Percentiles rank a stretch among this genome's conserved stretches.
phyloP scores from a whole-genome alignment of 2,797 vertebrate genomes.

The Echeneis naucrates region DNA sequence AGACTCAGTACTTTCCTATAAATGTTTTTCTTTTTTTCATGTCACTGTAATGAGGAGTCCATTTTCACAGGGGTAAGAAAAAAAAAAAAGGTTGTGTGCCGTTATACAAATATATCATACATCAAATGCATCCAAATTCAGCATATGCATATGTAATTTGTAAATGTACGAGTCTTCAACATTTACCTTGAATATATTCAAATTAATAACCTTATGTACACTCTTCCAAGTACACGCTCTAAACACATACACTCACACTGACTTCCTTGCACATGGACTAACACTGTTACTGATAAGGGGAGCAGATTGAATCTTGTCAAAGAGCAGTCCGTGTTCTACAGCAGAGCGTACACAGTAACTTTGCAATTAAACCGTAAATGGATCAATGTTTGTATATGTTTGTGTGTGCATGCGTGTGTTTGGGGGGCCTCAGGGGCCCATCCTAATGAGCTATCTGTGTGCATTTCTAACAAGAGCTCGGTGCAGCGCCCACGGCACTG shows the following conservation, averaged over 20 bases:
- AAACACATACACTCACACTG: conserved; percentile 22
- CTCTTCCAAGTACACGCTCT: conserved; percentile 17
- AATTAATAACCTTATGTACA: conserved; percentile 42
- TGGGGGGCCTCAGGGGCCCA: conserved; percentile 82
- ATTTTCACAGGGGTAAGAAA: conserved; percentile 28
- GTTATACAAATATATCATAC: conserved; percentile 59
- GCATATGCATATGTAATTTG: conserved; percentile 32
- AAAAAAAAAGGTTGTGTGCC: conserved; percentile 40
- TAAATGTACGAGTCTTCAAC: conserved; percentile 47
- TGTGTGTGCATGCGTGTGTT: conserved; percentile 75
- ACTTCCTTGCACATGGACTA: conserved; percentile 29
- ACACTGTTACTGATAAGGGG: conserved; percentile 45
- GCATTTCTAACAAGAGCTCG: conserved; percentile 85
- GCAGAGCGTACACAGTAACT: conserved; percentile 55
- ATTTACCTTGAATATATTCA: conserved; percentile 55
- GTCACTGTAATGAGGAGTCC: conserved; percentile 42
- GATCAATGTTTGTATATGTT: conserved; percentile 82
- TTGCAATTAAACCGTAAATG: conserved; percentile 82
- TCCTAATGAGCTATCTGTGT: conserved; percentile 89
- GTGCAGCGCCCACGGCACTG: conserved; percentile 85
- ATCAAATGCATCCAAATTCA: conserved; percentile 27
- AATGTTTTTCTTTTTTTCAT: not conserved
- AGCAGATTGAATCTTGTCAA: conserved; percentile 63
- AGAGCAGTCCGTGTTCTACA: conserved; percentile 48
- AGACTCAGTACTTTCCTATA: not conserved